phyloP scores from a whole-genome alignment of 2,797 vertebrate species.

The Taeniopygia guttata region DNA sequence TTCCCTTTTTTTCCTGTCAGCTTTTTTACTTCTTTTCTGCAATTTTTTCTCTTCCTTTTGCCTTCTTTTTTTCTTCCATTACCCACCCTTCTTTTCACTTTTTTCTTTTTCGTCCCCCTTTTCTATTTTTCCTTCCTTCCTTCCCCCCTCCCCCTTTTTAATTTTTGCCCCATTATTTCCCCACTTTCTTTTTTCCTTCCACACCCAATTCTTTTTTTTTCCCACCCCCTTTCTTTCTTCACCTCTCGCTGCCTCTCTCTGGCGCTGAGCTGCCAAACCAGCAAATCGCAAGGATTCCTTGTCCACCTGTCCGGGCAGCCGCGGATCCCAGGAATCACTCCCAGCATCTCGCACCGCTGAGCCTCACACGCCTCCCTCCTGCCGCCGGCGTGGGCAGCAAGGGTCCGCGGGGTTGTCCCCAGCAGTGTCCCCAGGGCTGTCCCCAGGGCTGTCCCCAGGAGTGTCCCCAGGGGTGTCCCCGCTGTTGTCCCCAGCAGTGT shows the following conservation, averaged over 20 bases:
- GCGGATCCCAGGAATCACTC: not conserved
- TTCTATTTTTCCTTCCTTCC: not conserved
- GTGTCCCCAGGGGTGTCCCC: too few relatives aligned
- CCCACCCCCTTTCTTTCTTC: not conserved
- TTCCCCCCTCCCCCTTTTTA: accelerated
- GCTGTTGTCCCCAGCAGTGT: too few relatives aligned
- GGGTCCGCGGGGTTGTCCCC: not conserved
- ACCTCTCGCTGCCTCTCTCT: not conserved
- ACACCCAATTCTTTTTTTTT: too few relatives aligned
- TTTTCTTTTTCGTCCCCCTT: not conserved
- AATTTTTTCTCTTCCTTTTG: not conserved
- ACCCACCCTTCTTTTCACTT: not conserved
- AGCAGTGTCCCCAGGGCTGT: too few relatives aligned
- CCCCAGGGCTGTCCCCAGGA: too few relatives aligned
- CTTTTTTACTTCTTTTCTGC: not conserved
- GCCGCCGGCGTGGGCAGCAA: not conserved
- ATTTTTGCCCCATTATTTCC: not conserved
- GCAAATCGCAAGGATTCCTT: not conserved
- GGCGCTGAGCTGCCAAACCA: not conserved
- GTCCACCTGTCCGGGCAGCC: too few relatives aligned
- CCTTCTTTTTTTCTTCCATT: not conserved
- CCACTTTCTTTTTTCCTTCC: not conserved
- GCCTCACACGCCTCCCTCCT: too few relatives aligned
- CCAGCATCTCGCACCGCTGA: not conserved
- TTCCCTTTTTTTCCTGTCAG: too few relatives aligned